Evolutionary conservation across 1,140 invertebrate species (phyloP), one percentile per base, ranked within the genome.

Genomic region (Palaemon carinicauda): DNA sequence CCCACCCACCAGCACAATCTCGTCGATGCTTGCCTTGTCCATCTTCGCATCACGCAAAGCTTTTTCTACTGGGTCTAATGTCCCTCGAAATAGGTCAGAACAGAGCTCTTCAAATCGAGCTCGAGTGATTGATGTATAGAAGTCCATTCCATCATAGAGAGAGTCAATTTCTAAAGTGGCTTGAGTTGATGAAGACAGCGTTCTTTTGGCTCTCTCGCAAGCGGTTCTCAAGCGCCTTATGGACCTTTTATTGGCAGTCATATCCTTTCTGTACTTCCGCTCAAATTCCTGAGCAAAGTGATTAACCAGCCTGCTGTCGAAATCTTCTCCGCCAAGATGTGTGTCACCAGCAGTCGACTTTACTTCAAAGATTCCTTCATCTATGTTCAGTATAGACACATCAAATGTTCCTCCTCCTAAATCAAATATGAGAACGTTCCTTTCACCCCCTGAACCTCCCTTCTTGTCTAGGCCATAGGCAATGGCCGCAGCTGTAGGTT

Each of bases 301-400:
- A 60, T 88, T 79, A 7, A 91, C 90, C 56, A 60, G 19, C 17
- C 56, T 60, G 24, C 24, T 60, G 56, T 60, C 56, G 24, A 60
- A 60, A 27, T 60, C 56, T 60, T 60, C 56, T 17, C 56, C 56
- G 7, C 56, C 56, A 3, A 60, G 24, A 27, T 60, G 56, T 21
- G 56, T 60, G 56, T 60, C 56, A 2, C 56, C 56, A 5, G 56
- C 56, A 14, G 56, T 60, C 17, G 56, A 60, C 5, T 60, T 60
- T 5, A 60, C 56, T 15, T 60, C 56, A 27, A 60, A 60, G 7
- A 60, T 17, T 15, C 56, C 56, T 21, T 60, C 56, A 5, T 60
- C 56, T 9, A 60, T 60, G 15, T 17, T 94, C 0, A 98, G 91
- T 65, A 98, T 94, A 24, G 96, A 97, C 0, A 98, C 96, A 92